Evolutionary conservation across 2,888 invertebrate genomes (phyloP), one percentile per base, ranked within the genome.

Genomic region (Melipona beecheii): DNA sequence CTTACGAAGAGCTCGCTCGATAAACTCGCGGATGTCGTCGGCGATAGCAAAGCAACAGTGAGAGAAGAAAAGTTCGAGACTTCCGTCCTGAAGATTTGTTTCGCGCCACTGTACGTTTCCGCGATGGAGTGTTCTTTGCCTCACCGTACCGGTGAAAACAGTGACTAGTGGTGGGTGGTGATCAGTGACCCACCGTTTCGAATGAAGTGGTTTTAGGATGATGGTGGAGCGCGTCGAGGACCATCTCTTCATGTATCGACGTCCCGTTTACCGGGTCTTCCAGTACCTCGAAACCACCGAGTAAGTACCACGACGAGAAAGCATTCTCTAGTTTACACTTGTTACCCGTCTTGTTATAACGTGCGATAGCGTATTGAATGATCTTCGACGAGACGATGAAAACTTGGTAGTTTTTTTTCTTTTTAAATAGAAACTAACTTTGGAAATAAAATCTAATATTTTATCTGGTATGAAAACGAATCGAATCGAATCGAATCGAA

Each of bases 241-340:
- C 93, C 97, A 97, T 95, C 96, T 97, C 95, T 95, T 95, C 93
- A 96, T 97, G 95, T 97, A 97, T 95, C 96, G 97, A 94, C 97
- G 97, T 94, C 97, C 97, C 94, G 97, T 97, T 89, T 97, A 97
- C 95, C 96, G 97, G 95, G 97, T 97, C 94, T 97, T 97, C 95
- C 97, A 97, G 95, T 97, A 97, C 95, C 96, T 97, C 94, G 97
- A 97, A 95, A 97, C 97, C 82, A 90, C 92, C 92, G 94, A 93
- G 97, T 97, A 95, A 97, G 97, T 97, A 93, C 15, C 19, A 70
- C 21, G 15, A 50, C 17, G n/a, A 60, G 50, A 27, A 60, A 27
- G 1, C 21, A 6, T 49, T 60, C 27, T n/a, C 24, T 19, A 5
- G 56, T 71, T 71, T 71, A 21, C 43, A 31, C 4, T 31, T 27